phyloP scores from a whole-genome alignment of 2,888 invertebrate genomes.

The Ganaspis brasiliensis region DNA sequence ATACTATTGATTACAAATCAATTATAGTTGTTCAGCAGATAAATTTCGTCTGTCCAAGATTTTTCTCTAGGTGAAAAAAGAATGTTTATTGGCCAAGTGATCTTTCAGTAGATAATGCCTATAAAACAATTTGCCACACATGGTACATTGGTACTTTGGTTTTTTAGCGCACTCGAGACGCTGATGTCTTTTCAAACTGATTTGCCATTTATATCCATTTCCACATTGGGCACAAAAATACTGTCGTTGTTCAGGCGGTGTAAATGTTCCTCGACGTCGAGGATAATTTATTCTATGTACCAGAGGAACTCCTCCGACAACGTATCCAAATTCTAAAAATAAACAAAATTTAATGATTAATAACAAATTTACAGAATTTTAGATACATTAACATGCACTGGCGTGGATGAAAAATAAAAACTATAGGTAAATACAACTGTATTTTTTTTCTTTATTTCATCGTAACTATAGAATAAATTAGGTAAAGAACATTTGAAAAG shows the following conservation, averaged over 20 bases:
- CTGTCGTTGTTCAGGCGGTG: slow-evolving; percentile 65
- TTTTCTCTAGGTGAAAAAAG: neutral
- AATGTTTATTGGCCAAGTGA: slow-evolving; percentile 78
- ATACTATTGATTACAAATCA: too few species aligned
- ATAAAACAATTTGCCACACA: slow-evolving; percentile 78
- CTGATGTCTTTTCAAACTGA: slow-evolving; percentile 78
- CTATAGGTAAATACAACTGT: too few species aligned
- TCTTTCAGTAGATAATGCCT: slow-evolving; percentile 81
- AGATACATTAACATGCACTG: too few species aligned
- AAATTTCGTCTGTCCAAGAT: too few species aligned
- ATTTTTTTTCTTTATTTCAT: too few species aligned
- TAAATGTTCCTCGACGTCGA: slow-evolving; percentile 55
- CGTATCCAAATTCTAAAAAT: slow-evolving; percentile 53
- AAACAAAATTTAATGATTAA: slow-evolving; percentile 21
- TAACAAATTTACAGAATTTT: too few species aligned
- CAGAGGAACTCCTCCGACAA: slow-evolving; percentile 52
- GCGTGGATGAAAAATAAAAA: neutral
- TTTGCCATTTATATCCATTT: slow-evolving; percentile 79
- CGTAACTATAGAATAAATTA: too few species aligned
- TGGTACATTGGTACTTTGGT: slow-evolving; percentile 74
- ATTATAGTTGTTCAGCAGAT: too few species aligned
- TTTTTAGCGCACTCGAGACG: slow-evolving; percentile 78
- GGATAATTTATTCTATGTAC: neutral
- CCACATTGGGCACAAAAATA: slow-evolving; percentile 79
- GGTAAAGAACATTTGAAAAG: too few species aligned